Conservation (phyloP, 1,140 invertebrate genomes). For the Cherax quadricarinatus region DNA sequence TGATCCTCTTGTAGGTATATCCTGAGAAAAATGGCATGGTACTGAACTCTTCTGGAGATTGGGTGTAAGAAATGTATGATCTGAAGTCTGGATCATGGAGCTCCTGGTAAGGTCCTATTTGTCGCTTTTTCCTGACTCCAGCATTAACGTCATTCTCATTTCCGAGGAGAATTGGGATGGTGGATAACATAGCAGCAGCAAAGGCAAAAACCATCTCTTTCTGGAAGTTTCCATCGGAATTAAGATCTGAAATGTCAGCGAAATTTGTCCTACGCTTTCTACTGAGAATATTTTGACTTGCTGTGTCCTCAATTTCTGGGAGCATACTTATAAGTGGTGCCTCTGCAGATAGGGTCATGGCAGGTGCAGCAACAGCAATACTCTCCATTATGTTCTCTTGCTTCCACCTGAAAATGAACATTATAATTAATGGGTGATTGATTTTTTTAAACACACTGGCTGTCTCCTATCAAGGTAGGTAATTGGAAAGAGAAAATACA, state of each 20-base stretch:
- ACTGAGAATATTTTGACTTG: background rate
- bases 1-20: conserved; percentile 40
- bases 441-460: too few species aligned
- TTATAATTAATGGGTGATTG: too few species aligned
- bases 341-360: background rate
- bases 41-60: background rate
- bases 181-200: conserved; percentile 72
- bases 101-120: conserved; percentile 11
- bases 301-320: background rate
- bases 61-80: conserved; percentile 3
- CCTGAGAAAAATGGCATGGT: conserved; percentile 5
- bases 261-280: conserved; percentile 66
- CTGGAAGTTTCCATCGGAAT: conserved; percentile 71
- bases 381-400: background rate
- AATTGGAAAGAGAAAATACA: too few species aligned
- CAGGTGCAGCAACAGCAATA: background rate
- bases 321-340: background rate
- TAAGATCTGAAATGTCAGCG: conserved; percentile 66
- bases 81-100: background rate
- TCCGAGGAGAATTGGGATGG: conserved; percentile 70
- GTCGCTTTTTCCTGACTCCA: conserved; percentile 51
- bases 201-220: conserved; percentile 73
- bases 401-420: background rate
- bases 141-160: conserved; percentile 72
- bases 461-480: too few species aligned